These are phyloP conservation scores for Thaleichthys pacificus DNA, from an alignment of 2,797 vertebrate genomes.

Conservation along the genomic window DNA sequence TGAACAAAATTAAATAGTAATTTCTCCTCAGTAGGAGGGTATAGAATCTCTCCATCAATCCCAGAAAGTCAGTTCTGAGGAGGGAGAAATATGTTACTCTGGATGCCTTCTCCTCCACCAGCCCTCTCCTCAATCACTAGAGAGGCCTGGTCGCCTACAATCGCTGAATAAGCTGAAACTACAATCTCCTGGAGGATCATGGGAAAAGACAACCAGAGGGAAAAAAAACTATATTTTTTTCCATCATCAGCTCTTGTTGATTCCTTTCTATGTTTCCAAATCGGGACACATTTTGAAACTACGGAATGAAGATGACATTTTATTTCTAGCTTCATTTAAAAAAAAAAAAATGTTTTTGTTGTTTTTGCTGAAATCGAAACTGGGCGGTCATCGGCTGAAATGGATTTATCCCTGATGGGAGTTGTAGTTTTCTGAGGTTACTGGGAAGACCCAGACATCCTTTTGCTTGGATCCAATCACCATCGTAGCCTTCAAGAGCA, in stretches of 20 bases:
- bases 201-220: conserved; percentile 14
- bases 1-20: conserved; percentile 37
- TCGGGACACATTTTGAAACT: background rate
- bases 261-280: background rate
- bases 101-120: background rate
- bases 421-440: background rate
- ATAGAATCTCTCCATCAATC: conserved; percentile 38
- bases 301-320: background rate
- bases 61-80: conserved; percentile 26
- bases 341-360: no score
- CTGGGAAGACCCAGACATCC: background rate
- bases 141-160: conserved; percentile 3
- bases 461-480: conserved; percentile 1
- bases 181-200: conserved; percentile 26
- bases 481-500: background rate
- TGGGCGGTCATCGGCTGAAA: background rate
- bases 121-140: background rate
- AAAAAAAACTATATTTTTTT: background rate
- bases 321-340: background rate
- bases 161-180: conserved; percentile 34
- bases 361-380: background rate
- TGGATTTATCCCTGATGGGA: background rate
- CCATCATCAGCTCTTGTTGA: background rate
- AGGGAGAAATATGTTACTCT: conserved; percentile 9
- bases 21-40: conserved; percentile 31